These are phyloP conservation scores for Telenomus remus DNA, from an alignment of 1,140 invertebrate species.

Conservation along the genomic window DNA sequence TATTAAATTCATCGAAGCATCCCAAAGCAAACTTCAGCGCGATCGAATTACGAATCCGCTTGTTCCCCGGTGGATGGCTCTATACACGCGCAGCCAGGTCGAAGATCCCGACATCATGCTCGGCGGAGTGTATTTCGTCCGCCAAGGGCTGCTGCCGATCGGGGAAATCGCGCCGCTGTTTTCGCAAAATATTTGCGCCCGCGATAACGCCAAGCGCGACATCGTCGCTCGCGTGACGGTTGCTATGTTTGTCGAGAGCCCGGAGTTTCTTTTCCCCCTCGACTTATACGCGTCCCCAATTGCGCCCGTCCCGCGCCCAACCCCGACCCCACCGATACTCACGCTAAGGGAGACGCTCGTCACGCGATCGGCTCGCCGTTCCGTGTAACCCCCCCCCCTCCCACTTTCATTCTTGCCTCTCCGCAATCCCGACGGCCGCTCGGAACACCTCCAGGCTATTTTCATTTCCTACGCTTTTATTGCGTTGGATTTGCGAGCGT, in stretches of 20 bases:
- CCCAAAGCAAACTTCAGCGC: slow-evolving; percentile 3
- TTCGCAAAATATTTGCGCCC: slow-evolving; percentile 41
- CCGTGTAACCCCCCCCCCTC: slow-evolving; percentile 41
- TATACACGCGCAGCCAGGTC: not conserved
- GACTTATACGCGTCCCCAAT: slow-evolving; percentile 39
- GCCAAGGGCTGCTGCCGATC: not conserved
- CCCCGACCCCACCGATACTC: slow-evolving; percentile 44
- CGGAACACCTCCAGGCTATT: slow-evolving; percentile 34
- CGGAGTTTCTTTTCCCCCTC: slow-evolving; percentile 21
- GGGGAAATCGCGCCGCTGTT: slow-evolving; percentile 18
- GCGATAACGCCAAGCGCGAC: slow-evolving; percentile 51
- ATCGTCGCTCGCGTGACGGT: slow-evolving; percentile 73
- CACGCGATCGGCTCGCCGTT: slow-evolving; percentile 60
- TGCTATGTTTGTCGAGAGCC: slow-evolving; percentile 71
- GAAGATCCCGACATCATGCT: too few species aligned
- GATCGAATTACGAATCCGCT: slow-evolving; percentile 7
- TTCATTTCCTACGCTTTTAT: slow-evolving; percentile 46
- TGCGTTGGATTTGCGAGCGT: slow-evolving; percentile 11
- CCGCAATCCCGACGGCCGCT: slow-evolving; percentile 3
- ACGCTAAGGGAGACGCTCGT: slow-evolving; percentile 61
- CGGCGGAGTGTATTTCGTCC: too few species aligned
- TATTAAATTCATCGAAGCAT: slow-evolving; percentile 17
- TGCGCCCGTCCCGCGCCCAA: slow-evolving; percentile 8
- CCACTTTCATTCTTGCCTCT: too few species aligned
- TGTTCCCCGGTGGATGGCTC: not conserved